phyloP scores from a whole-genome alignment of 2,797 vertebrate genomes.

The Hippoglossus hippoglossus region DNA sequence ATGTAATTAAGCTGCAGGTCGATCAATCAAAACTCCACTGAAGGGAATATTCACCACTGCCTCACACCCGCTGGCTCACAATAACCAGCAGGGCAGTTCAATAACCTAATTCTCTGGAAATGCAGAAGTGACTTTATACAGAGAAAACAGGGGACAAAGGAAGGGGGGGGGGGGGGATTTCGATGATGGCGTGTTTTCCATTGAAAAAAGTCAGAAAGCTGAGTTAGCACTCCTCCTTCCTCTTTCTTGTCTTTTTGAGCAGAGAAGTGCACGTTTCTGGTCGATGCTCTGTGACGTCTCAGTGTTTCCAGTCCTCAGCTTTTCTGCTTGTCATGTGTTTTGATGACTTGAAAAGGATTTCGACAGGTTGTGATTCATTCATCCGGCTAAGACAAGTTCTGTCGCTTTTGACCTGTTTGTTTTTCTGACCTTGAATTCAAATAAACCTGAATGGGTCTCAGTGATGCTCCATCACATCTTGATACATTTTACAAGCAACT shows the following conservation, averaged over 20 bases:
- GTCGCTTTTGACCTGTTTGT: neutral
- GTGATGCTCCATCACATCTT: neutral
- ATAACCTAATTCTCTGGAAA: conserved; percentile 59
- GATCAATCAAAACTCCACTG: conserved; percentile 59
- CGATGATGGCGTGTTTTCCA: conserved; percentile 71
- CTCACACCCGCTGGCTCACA: conserved; percentile 2
- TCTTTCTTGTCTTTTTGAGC: conserved; percentile 62
- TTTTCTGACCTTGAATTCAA: neutral
- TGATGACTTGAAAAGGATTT: conserved; percentile 53
- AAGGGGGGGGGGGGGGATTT: conserved; percentile 22
- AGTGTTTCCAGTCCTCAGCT: conserved; percentile 51
- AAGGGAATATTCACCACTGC: conserved; percentile 24
- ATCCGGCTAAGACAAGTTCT: conserved; percentile 38
- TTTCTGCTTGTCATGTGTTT: conserved; percentile 46
- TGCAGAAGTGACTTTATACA: conserved; percentile 61
- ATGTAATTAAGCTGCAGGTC: conserved; percentile 26
- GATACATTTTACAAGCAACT: neutral
- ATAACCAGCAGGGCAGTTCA: conserved; percentile 53
- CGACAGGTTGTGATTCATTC: conserved; percentile 46
- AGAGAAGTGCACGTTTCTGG: conserved; percentile 72
- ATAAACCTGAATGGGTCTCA: neutral
- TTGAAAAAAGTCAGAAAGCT: conserved; percentile 72
- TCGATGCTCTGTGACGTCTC: conserved; percentile 66
- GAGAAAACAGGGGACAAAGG: conserved; percentile 45
- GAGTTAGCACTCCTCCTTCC: conserved; percentile 76